These are phyloP conservation scores for Chrysolina oricalcia DNA, from an alignment of 2,888 invertebrate genomes.

Conservation along the genomic window DNA sequence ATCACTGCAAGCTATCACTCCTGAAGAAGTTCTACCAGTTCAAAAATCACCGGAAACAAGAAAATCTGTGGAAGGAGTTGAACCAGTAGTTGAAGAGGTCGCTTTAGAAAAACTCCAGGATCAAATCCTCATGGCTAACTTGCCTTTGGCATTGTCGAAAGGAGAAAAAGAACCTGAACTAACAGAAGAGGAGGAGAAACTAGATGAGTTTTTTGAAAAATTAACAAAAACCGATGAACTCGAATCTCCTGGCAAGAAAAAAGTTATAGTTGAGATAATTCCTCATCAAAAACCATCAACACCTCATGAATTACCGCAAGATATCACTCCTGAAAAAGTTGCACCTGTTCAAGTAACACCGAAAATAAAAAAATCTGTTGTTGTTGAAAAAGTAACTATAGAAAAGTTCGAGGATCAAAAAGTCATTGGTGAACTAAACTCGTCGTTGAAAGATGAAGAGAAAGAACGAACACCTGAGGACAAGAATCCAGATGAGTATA, in stretches of 20 bases:
- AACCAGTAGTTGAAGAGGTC: neutral
- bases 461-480: slow-evolving; percentile 24
- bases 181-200: neutral
- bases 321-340: neutral
- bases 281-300: neutral
- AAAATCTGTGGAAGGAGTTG: neutral
- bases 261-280: neutral
- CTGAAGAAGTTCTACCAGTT: neutral
- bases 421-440: neutral
- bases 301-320: neutral
- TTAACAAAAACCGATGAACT: too few species aligned
- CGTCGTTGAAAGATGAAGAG: neutral
- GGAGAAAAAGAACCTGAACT: neutral
- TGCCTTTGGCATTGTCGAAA: neutral
- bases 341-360: too few species aligned
- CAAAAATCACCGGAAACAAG: neutral
- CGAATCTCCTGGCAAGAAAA: neutral
- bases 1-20: too few species aligned
- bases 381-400: too few species aligned
- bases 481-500: slow-evolving; percentile 16
- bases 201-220: neutral
- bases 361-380: too few species aligned
- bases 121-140: too few species aligned
- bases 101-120: slow-evolving; percentile 13
- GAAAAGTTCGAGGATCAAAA: too few species aligned